A percentile compares a stretch with the other conserved stretches of the same genome.
phyloP scores from a whole-genome alignment of 2,113 vertebrate genomes.

The Talpa occidentalis region DNA sequence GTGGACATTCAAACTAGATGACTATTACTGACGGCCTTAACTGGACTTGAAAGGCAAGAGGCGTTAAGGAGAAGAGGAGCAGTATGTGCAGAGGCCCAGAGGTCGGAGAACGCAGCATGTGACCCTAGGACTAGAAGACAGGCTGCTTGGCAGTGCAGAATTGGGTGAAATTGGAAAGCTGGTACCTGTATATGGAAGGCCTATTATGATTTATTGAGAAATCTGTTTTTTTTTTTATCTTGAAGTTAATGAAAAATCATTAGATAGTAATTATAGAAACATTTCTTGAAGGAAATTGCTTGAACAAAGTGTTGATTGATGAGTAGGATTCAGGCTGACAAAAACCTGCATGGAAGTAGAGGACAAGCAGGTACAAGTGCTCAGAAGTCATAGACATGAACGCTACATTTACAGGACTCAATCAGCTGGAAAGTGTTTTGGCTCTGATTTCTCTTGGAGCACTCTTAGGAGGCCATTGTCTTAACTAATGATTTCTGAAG shows the following conservation, averaged over 20 bases:
- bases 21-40: background rate
- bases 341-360: background rate
- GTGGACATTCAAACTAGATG: background rate
- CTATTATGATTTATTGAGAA: background rate
- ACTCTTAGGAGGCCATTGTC: background rate
- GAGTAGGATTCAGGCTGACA: background rate
- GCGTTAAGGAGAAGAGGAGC: background rate
- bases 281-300: background rate
- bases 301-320: background rate
- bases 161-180: background rate
- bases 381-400: background rate
- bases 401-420: too few species aligned
- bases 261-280: background rate
- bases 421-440: background rate
- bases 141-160: background rate
- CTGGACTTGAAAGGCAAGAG: background rate
- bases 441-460: background rate
- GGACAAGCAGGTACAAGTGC: background rate
- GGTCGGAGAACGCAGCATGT: background rate
- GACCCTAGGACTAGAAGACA: background rate
- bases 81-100: background rate
- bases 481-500: background rate
- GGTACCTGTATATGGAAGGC: background rate
- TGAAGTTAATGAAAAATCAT: background rate
- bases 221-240: background rate